Percentiles rank a stretch among this genome's conserved stretches.
phyloP scores from a whole-genome alignment of 2,113 vertebrate species.

The Cichladusa arquata region DNA sequence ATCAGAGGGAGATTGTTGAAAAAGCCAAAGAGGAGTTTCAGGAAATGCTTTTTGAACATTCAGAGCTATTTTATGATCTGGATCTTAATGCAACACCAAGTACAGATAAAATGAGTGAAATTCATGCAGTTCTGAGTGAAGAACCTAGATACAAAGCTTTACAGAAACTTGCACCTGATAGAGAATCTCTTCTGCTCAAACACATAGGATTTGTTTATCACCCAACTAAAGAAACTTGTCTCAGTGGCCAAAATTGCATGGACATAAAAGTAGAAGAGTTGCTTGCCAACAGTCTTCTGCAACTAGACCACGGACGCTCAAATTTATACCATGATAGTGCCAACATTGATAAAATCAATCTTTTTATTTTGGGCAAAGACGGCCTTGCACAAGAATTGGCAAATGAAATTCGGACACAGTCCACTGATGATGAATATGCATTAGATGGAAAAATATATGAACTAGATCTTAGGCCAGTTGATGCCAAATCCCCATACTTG shows the following conservation, averaged over 20 bases:
- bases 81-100: slow-evolving; percentile 98
- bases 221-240: slow-evolving; percentile 97
- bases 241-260: slow-evolving; percentile 92
- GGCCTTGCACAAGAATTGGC: slow-evolving; percentile 94
- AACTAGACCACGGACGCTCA: slow-evolving; percentile 88
- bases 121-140: slow-evolving; percentile 93
- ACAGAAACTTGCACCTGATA: slow-evolving; percentile 96
- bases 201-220: slow-evolving; percentile 99
- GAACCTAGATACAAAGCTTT: slow-evolving; percentile 97
- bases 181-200: slow-evolving; percentile 97
- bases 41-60: slow-evolving; percentile 99
- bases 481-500: slow-evolving; percentile 91
- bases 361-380: slow-evolving; percentile 96
- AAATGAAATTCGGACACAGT: slow-evolving; percentile 96
- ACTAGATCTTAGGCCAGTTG: slow-evolving; percentile 90
- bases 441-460: slow-evolving; percentile 99
- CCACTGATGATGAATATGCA: slow-evolving; percentile 96
- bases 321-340: slow-evolving; percentile 93
- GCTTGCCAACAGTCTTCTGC: slow-evolving; percentile 90
- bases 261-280: slow-evolving; percentile 96
- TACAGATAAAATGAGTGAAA: slow-evolving; percentile 97
- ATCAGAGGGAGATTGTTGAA: slow-evolving; percentile 98
- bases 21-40: slow-evolving; percentile 99
- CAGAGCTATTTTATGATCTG: slow-evolving; percentile 97
- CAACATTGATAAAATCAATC: slow-evolving; percentile 94